Base-by-base conservation (phyloP, 1,140 invertebrate genomes). In the Triops longicaudatus region DNA sequence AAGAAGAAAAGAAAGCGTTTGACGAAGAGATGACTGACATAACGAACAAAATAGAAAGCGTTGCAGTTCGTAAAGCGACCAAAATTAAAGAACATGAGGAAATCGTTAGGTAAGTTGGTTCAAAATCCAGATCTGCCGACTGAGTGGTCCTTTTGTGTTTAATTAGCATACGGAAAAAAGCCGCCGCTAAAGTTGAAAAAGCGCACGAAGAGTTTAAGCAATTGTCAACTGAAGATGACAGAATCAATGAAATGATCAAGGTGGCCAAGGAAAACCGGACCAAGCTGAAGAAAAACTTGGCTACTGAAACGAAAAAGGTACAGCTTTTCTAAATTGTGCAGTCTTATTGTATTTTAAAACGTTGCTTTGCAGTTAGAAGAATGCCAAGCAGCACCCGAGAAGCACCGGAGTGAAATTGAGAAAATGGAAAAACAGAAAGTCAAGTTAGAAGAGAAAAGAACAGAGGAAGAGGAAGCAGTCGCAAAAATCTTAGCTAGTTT, bases 391-490 rank as follows among this genome's bases (percentile, higher is more conserved):
- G 88, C 91, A 12, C 93, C 93, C 1, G 88, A 90, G 41, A 91
- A 92, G 80, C 91, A 91, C 83, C 83, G 85, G 63, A 87, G 88
- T 76, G 87, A 90, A 77, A 94, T 96, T 73, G 85, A 88, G 77
- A 91, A 94, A 77, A 89, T 91, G 78, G 86, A 90, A 80, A 83
- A 81, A 12, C 83, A 90, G 42, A 84, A 90, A 14, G 41, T 31
- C 83, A 71, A 84, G 84, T 43, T 86, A 88, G 41, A 89, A 26
- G 71, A 74, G 11, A 75, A 82, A 14, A 78, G 81, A 17, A 79
- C 80, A 17, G 81, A 89, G 80, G 88, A 87, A 77, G 88, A 92
- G 77, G 83, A 88, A 72, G 84, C 88, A 10, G 81, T 85, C 26
- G 79, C 81, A 26, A 78, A 79, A 73, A 81, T 82, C 11, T 82